phyloP scores from a whole-genome alignment of 2,797 vertebrate genomes.

The Lepilemur septentrionalis region DNA sequence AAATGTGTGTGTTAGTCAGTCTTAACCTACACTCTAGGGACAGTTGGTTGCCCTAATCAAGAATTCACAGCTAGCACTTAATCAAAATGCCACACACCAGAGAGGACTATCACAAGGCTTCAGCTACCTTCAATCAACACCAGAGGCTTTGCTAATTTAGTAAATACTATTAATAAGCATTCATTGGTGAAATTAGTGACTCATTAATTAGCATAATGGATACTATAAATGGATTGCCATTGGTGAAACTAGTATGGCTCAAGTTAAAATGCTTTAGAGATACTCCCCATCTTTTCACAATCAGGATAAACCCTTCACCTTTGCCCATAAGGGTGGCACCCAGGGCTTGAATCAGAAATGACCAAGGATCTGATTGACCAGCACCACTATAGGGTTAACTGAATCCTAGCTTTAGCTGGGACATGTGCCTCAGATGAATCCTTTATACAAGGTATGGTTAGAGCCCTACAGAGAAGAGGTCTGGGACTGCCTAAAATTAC shows the following conservation, averaged over 20 bases:
- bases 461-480: not conserved
- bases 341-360: not conserved
- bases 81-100: slow-evolving; percentile 36
- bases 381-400: not conserved
- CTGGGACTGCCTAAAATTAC: not conserved
- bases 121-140: slow-evolving; percentile 22
- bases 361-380: not conserved
- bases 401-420: not conserved
- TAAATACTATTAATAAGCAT: slow-evolving; percentile 20
- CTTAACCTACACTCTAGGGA: not conserved
- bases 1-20: not conserved
- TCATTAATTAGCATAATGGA: not conserved
- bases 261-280: not conserved
- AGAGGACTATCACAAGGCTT: not conserved
- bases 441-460: not conserved
- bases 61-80: slow-evolving; percentile 47
- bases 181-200: slow-evolving; percentile 34
- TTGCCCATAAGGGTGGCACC: not conserved
- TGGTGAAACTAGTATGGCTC: not conserved
- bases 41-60: slow-evolving; percentile 26
- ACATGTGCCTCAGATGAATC: not conserved
- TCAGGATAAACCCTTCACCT: not conserved
- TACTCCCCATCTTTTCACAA: not conserved
- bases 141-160: not conserved
- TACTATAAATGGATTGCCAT: not conserved